Evolutionary conservation across 1,140 invertebrate genomes (phyloP), one percentile per base, ranked within the genome.

Genomic region (Apis laboriosa): DNA sequence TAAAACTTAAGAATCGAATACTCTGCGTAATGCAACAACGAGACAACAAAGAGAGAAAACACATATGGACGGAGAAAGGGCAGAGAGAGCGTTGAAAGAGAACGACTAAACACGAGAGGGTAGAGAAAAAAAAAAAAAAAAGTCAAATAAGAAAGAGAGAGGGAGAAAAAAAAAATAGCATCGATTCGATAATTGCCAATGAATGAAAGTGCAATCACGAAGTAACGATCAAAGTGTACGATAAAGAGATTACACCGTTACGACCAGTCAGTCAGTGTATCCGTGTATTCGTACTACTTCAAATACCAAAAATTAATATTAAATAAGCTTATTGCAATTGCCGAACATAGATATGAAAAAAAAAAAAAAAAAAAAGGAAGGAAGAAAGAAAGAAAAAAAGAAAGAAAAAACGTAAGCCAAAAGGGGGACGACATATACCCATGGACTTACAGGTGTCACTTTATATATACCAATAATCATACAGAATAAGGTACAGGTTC

Each of bases 371-470:
- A 17, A 9, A 76, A 72, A 80, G 9, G 19, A 58, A 63, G 34
- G 9, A 80, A 72, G 72, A 9, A 34, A 58, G 58, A 15, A 13
- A 13, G 13, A 13, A 43, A 15, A 1, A 15, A 34, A 34, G 34
- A 34, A 3, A 34, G 34, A 53, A n/a, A 17, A 86, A 73, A 21
- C 17, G 43, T 70, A 86, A 85, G 74, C 74, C 43, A 55, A 34
- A 66, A 19, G 63, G 13, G 28, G 49, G 58, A 55, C 49, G 60
- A 71, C 60, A 34, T 24, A 49, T 67, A 24, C 60, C 72, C 80
- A 77, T 83, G 80, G 51, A 83, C 73, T 82, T 82, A 82, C 74
- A 83, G 80, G 75, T 78, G 60, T 53, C 34, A 24, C 43, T 58
- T 8, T 80, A 56, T 60, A 34, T 77, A 13, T 24, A 53, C 34